Base-by-base conservation (phyloP, 2,797 vertebrate species). In the Sciurus vulgaris region DNA sequence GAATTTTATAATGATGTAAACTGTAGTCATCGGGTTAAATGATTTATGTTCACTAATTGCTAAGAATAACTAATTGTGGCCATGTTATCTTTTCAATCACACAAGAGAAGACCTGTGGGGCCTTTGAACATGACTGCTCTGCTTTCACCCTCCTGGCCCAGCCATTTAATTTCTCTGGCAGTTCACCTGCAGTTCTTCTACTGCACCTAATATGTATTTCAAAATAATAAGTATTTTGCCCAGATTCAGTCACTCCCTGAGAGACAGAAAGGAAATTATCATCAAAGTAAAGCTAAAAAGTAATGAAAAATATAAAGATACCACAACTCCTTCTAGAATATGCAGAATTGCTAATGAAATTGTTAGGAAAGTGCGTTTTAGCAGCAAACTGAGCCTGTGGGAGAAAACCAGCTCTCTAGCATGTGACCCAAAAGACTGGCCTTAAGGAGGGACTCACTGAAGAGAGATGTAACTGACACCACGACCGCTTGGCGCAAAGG, bases 171-270 rank as follows among this genome's bases (percentile, higher is more conserved):
- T 77, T 47, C 90, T 56, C 3, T 12, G 28, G 70, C 38, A 88
- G n/a, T 86, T 92, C 44, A 47, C 44, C 44, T 47, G 44, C 44
- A 47, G 44, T 24, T 87, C 56, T 74, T 83, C 41, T 51, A 74
- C 74, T 35, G 17, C 86, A 28, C 33, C 35, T 74, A 72, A 77
- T 65, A 28, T 61, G n/a, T 38, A 86, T 63, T 95, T 86, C 92
- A 90, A 73, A 94, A 95, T 76, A 92, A 84, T 38, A 93, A 91
- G 49, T 22, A 47, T 86, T 88, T 88, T 76, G 30, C 65, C 82
- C 35, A 93, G 47, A 87, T 81, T 72, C n/a, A 87, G 72, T 82
- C 63, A 88, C 44, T 59, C 54, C 59, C 56, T 26, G 54, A 56
- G 49, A 30, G 47, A 94, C 5, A 90, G 72, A 74, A 76, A 12